Evolutionary conservation across 2,888 invertebrate species (phyloP), one percentile per base, ranked within the genome.

Genomic region (Diplazon laetatorius): DNA sequence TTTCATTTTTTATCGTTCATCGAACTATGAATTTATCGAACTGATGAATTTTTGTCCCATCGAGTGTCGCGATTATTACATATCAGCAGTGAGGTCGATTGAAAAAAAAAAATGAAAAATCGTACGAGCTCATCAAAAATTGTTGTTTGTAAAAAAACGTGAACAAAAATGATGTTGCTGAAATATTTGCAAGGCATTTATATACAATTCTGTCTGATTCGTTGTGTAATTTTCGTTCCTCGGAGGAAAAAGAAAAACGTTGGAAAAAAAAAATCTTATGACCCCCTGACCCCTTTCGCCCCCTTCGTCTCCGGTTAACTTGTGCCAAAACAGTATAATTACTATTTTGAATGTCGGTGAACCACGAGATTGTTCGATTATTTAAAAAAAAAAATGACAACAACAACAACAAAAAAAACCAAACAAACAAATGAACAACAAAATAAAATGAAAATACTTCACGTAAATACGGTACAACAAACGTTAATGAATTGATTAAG

Each of bases 401-500:
- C 70, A 20, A 75, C 72, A 37, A 63, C 66, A 65, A 16, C 50
- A 59, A 63, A 65, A 30, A 30, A 6, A 30, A 72, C 18, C 44
- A 70, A 76, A 65, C n/a, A n/a, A 57, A 55, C 52, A 46, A 71
- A 5, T 30, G 30, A 46, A 70, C 46, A 78, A 69, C 70, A 20
- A 77, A 74, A 65, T 14, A 57, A 59, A 66, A 65, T 62, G 44
- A 6, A 30, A 69, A 73, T 55, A 70, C 50, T 62, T 68, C 39
- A 63, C 79, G 72, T 72, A 57, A 72, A 68, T 39, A 80, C 80
- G 81, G 76, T 81, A 82, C 78, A 81, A 82, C 76, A 72, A n/a
- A n/a, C n/a, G n/a, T n/a, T 71, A 81, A 78, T 72, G 78, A 84
- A 86, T 84, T 85, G 84, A 80, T 82, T 84, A 84, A 85, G n/a